phyloP scores from a whole-genome alignment of 2,797 vertebrate species.

The Varecia variegata region DNA sequence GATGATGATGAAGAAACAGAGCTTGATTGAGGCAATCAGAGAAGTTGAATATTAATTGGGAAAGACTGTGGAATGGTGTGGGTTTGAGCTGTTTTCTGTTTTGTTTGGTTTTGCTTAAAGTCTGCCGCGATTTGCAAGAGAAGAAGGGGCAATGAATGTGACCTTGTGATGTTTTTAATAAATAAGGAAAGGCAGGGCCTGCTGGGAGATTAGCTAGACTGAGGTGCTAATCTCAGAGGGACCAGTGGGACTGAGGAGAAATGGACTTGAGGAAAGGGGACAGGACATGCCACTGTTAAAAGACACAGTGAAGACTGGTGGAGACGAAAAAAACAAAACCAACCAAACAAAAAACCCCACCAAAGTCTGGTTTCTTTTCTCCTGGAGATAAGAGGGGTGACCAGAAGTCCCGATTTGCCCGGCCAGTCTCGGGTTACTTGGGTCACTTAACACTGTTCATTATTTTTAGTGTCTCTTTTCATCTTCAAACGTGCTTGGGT shows the following conservation, averaged over 20 bases:
- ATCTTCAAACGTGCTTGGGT: slow-evolving; percentile 36
- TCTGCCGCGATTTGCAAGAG: neutral
- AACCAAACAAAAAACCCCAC: neutral
- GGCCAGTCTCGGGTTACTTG: neutral
- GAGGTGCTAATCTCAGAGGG: neutral
- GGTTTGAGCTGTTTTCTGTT: neutral
- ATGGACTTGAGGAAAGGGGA: neutral
- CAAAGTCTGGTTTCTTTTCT: neutral
- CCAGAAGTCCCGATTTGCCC: slow-evolving; percentile 12
- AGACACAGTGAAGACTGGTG: neutral
- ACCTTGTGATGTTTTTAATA: neutral
- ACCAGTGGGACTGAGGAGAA: neutral
- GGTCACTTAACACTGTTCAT: neutral
- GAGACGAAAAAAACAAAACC: neutral
- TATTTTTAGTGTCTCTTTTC: slow-evolving; percentile 42
- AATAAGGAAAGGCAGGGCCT: neutral
- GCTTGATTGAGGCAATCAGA: neutral
- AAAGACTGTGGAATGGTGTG: neutral
- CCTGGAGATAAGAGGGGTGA: neutral
- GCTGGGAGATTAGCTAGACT: neutral
- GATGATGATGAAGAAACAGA: neutral
- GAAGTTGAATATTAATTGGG: neutral
- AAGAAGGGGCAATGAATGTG: neutral
- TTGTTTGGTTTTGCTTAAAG: neutral
- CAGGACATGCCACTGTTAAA: neutral